phyloP scores from a whole-genome alignment of 2,113 vertebrate genomes.

The Trinectes maculatus region DNA sequence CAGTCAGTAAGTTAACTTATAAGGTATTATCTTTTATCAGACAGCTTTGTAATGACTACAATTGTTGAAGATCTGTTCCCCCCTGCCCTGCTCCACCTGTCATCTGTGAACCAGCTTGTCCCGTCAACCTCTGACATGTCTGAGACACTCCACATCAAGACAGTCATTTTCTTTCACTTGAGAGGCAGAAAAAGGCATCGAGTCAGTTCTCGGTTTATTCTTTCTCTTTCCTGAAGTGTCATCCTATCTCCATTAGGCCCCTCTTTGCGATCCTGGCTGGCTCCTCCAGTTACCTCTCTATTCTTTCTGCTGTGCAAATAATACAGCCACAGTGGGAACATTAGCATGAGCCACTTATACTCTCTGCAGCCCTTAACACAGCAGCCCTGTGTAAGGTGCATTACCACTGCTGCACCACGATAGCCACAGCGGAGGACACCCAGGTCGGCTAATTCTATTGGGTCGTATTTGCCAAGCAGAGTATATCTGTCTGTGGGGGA shows the following conservation, averaged over 20 bases:
- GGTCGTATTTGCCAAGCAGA: conserved; percentile 70
- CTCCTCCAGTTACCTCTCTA: conserved; percentile 64
- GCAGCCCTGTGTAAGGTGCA: conserved; percentile 40
- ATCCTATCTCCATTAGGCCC: conserved; percentile 71
- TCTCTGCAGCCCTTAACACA: conserved; percentile 41
- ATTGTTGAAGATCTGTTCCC: not conserved
- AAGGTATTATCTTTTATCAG: too few relatives aligned
- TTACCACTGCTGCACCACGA: conserved; percentile 30
- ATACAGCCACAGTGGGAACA: conserved; percentile 28
- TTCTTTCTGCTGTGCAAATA: conserved; percentile 62
- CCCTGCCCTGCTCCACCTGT: conserved; percentile 9
- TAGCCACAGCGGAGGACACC: conserved; percentile 49
- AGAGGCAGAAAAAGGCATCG: conserved; percentile 55
- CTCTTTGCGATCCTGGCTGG: conserved; percentile 59
- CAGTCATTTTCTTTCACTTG: conserved; percentile 69
- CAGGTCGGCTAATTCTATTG: conserved; percentile 72
- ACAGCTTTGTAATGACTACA: not conserved
- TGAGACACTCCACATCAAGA: conserved; percentile 59
- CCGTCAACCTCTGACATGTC: conserved; percentile 42
- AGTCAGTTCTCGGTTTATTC: conserved; percentile 63
- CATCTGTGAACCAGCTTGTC: conserved; percentile 35
- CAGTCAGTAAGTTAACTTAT: too few relatives aligned
- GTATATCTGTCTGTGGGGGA: conserved; percentile 61
- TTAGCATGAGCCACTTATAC: conserved; percentile 25
- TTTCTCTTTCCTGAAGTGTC: conserved; percentile 68